A percentile compares a stretch with the other conserved stretches of the same genome.
Conservation (phyloP, 2,888 invertebrate species). For the Drosophila pegasa region DNA sequence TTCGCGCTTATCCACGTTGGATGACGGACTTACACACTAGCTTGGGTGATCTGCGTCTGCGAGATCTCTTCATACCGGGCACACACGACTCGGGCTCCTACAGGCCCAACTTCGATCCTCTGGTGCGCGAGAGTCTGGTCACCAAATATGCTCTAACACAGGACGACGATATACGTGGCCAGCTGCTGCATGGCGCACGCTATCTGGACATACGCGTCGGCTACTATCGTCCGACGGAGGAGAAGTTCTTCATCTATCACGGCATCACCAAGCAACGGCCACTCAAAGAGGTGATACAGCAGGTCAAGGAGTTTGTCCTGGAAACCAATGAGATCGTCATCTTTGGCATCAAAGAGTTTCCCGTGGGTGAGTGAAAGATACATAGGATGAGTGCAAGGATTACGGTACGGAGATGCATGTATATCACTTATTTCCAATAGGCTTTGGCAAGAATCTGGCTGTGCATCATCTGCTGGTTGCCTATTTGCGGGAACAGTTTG, state of each 20-base stretch:
- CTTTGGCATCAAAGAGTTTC: slow-evolving; percentile 87
- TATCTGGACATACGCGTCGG: slow-evolving; percentile 88
- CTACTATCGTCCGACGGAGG: slow-evolving; percentile 84
- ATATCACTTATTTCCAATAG: slow-evolving; percentile 70
- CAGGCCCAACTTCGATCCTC: slow-evolving; percentile 82
- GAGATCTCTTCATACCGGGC: slow-evolving; percentile 88
- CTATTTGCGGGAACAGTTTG: slow-evolving; percentile 86
- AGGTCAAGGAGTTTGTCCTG: slow-evolving; percentile 86
- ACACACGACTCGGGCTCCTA: slow-evolving; percentile 90
- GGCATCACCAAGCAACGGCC: slow-evolving; percentile 86
- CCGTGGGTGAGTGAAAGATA: slow-evolving; percentile 85
- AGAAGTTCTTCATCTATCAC: slow-evolving; percentile 87
- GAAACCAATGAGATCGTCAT: slow-evolving; percentile 87
- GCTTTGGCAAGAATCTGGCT: slow-evolving; percentile 84
- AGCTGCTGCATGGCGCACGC: slow-evolving; percentile 87
- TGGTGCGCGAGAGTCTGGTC: slow-evolving; percentile 83
- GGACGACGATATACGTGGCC: slow-evolving; percentile 87
- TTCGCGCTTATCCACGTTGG: slow-evolving; percentile 87
- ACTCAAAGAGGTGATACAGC: slow-evolving; percentile 85
- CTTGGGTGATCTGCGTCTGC: slow-evolving; percentile 85
- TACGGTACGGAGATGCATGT: too few relatives aligned
- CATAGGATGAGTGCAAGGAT: background rate
- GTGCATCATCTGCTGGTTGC: slow-evolving; percentile 86
- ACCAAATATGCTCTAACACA: slow-evolving; percentile 86
- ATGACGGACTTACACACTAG: slow-evolving; percentile 86